These are phyloP conservation scores for Phallusia fumigata DNA, from an alignment of 23 tunicate genomes.

Conservation along the genomic window DNA sequence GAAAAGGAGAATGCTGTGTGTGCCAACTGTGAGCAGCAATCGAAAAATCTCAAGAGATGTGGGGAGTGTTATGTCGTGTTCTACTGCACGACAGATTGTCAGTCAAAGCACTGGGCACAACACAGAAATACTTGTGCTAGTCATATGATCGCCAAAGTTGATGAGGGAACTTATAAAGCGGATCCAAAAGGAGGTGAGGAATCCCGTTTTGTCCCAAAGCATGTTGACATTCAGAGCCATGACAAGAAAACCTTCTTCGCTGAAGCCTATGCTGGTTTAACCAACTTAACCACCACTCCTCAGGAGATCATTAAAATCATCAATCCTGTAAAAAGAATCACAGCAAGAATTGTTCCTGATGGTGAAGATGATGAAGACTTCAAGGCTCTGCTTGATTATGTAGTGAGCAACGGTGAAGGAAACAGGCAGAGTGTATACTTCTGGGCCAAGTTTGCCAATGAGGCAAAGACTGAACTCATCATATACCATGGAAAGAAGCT, in stretches of 20 bases:
- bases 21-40: conserved; percentile 10
- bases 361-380: not conserved
- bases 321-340: not conserved
- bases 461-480: not conserved
- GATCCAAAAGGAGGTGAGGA: not conserved
- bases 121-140: conserved; percentile 16
- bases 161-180: not conserved
- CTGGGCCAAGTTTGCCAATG: not conserved
- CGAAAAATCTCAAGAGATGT: conserved; percentile 16
- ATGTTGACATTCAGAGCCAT: not conserved
- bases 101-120: conserved; percentile 18
- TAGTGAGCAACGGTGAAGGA: not conserved
- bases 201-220: not conserved
- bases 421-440: not conserved
- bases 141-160: not conserved
- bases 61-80: conserved; percentile 27
- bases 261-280: not conserved
- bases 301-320: not conserved
- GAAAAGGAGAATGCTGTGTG: conserved; percentile 23
- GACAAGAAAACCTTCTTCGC: not conserved
- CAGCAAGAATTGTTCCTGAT: not conserved
- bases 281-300: not conserved
- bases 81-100: conserved; percentile 24
- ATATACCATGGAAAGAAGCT: not conserved
- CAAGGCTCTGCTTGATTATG: not conserved